Conservation (phyloP, 2,888 invertebrate species). For the Drosophila incognita region DNA sequence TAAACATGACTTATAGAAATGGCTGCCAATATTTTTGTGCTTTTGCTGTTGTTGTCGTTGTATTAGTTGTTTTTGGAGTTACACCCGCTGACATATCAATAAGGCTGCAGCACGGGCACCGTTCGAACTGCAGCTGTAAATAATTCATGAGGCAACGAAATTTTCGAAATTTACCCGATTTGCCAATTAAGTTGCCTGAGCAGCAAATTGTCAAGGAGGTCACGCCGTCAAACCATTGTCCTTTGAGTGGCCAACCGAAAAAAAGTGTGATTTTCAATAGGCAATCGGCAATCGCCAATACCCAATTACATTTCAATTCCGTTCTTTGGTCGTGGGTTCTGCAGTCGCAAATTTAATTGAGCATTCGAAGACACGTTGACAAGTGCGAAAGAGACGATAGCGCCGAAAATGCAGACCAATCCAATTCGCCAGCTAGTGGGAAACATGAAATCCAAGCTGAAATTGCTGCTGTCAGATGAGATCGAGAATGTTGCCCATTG, state of each 20-base stretch:
- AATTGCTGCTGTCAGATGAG: slow-evolving; percentile 68
- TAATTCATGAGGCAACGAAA: slow-evolving; percentile 51
- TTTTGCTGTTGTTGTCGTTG: slow-evolving; percentile 2
- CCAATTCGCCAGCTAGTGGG: slow-evolving; percentile 23
- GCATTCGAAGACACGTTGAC: slow-evolving; percentile 78
- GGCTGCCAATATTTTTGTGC: slow-evolving; percentile 56
- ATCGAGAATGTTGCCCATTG: slow-evolving; percentile 35
- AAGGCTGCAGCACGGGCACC: slow-evolving; percentile 5
- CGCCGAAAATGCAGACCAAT: slow-evolving; percentile 47
- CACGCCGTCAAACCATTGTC: slow-evolving; percentile 7
- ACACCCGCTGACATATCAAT: slow-evolving; percentile 30
- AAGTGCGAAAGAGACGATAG: slow-evolving; percentile 53
- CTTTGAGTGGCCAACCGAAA: slow-evolving; percentile 30
- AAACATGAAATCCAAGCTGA: slow-evolving; percentile 46
- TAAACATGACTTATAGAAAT: slow-evolving; percentile 71
- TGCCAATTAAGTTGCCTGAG: slow-evolving; percentile 20
- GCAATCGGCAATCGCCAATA: slow-evolving; percentile 18
- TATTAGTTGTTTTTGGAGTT: slow-evolving; percentile 9
- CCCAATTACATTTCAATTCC: slow-evolving; percentile 80
- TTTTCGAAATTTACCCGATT: slow-evolving; percentile 21
- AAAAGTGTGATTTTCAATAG: slow-evolving; percentile 34
- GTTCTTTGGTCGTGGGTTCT: slow-evolving; percentile 1
- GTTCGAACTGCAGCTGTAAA: slow-evolving; percentile 38
- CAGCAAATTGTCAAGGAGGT: slow-evolving; percentile 38
- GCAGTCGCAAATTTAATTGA: slow-evolving; percentile 80